Conservation (phyloP, 2,113 vertebrate species). For the Microtus ochrogaster region DNA sequence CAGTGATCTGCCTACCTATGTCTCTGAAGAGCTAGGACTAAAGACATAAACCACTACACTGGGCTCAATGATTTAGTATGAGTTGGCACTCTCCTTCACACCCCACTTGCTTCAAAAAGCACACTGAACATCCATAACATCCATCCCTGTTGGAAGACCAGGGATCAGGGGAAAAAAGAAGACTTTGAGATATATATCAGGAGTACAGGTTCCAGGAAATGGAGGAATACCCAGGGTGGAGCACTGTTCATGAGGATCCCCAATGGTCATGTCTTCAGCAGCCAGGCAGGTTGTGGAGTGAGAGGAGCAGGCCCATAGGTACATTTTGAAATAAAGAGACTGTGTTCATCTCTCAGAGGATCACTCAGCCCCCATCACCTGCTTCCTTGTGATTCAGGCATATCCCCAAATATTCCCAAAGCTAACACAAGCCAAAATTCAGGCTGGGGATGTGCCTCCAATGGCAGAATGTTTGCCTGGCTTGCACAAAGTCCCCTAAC, state of each 20-base stretch:
- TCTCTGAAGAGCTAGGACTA: background rate
- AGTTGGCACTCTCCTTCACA: too few relatives aligned
- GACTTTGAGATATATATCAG: background rate
- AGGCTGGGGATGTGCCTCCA: background rate
- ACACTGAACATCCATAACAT: background rate
- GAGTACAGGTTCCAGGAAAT: too few relatives aligned
- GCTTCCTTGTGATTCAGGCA: background rate
- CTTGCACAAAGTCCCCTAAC: background rate
- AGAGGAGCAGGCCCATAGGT: background rate
- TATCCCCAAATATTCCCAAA: background rate
- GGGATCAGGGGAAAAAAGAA: background rate
- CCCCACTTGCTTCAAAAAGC: background rate
- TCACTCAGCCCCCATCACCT: background rate
- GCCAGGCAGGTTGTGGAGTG: too few relatives aligned
- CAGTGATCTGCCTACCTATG: background rate
- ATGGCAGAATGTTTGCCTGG: background rate
- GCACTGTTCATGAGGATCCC: background rate
- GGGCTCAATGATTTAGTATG: background rate
- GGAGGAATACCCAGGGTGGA: too few relatives aligned
- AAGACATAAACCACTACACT: background rate
- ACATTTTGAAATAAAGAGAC: background rate
- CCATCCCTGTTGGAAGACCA: background rate
- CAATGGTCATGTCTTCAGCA: background rate
- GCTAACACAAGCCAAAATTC: background rate
- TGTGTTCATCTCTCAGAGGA: background rate